phyloP scores from a whole-genome alignment of 2,888 invertebrate genomes.

The Scaptomyza polygonia region DNA sequence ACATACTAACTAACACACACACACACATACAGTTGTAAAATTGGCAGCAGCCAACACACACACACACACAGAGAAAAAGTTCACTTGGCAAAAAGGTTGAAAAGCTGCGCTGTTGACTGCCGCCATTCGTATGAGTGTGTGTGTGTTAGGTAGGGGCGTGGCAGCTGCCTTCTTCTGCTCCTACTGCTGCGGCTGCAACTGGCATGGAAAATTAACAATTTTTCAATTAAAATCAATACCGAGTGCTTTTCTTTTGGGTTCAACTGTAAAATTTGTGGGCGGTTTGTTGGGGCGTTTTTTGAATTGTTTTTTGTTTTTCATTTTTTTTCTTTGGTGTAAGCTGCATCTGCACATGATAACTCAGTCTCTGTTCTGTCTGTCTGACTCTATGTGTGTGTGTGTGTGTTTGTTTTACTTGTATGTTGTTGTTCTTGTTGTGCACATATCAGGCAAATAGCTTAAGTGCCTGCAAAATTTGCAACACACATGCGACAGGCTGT shows the following conservation, averaged over 20 bases:
- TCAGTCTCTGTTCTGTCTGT: constrained; percentile 21
- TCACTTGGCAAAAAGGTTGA: constrained; percentile 61
- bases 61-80: constrained; percentile 54
- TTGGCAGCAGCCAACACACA: too few species aligned
- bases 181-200: constrained; percentile 51
- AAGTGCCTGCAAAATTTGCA: constrained; percentile 81
- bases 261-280: constrained; percentile 35
- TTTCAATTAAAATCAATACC: constrained; percentile 85
- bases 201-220: constrained; percentile 84
- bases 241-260: constrained; percentile 61
- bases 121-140: constrained; percentile 5
- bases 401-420: constrained; percentile 27
- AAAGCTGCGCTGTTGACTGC: constrained; percentile 28
- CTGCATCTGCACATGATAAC: constrained; percentile 50
- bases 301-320: background rate
- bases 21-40: constrained; percentile 33
- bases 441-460: constrained; percentile 78
- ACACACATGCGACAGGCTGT: constrained; percentile 57
- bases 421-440: constrained; percentile 48
- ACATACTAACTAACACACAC: constrained; percentile 26
- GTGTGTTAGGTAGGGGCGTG: constrained; percentile 45
- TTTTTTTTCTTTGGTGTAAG: constrained; percentile 18
- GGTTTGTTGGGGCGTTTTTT: constrained; percentile 2
- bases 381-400: constrained; percentile 14
- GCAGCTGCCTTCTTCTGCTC: constrained; percentile 46